Evolutionary conservation across 2,113 vertebrate species (phyloP).

Genomic region (Xiphophorus maculatus): DNA sequence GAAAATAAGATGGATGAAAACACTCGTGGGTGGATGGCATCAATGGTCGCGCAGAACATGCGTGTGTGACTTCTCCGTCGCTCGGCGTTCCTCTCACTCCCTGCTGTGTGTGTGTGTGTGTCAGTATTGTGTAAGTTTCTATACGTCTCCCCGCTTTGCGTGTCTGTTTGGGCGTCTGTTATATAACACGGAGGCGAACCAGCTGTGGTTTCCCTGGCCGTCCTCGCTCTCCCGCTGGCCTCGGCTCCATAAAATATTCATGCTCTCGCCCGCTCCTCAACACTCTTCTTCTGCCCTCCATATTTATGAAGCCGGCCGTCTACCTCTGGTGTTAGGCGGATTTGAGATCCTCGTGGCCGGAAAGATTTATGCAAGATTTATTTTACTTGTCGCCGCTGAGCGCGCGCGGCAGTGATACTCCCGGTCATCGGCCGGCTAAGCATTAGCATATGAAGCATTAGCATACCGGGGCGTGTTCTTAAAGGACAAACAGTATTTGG

Average conservation of each 20-base stretch:
- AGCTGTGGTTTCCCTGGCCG: conserved; percentile 50
- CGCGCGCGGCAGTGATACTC: conserved; percentile 12
- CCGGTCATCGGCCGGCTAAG: neutral
- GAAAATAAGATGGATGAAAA: conserved; percentile 61
- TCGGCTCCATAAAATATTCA: conserved; percentile 70
- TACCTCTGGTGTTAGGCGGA: conserved; percentile 42
- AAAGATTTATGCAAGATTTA: conserved; percentile 50
- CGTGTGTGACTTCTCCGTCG: conserved; percentile 26
- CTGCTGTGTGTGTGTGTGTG: conserved; percentile 1
- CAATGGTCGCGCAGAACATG: neutral
- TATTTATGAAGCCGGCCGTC: conserved; percentile 67
- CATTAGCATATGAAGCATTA: conserved; percentile 38
- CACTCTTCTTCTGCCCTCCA: conserved; percentile 47
- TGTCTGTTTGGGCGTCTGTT: conserved; percentile 57
- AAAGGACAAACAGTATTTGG: neutral
- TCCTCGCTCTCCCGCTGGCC: conserved; percentile 60
- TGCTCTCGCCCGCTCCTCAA: conserved; percentile 46
- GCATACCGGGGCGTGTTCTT: neutral
- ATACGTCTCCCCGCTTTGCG: conserved; percentile 9
- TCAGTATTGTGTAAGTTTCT: conserved; percentile 19
- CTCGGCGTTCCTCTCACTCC: neutral
- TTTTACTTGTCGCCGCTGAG: conserved; percentile 32
- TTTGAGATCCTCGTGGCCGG: conserved; percentile 9
- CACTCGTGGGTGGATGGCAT: conserved; percentile 56
- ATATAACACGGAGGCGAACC: conserved; percentile 57